Evolutionary conservation across 92 coral and sea anemone species (phyloP).

Genomic region (Galaxea fascicularis): DNA sequence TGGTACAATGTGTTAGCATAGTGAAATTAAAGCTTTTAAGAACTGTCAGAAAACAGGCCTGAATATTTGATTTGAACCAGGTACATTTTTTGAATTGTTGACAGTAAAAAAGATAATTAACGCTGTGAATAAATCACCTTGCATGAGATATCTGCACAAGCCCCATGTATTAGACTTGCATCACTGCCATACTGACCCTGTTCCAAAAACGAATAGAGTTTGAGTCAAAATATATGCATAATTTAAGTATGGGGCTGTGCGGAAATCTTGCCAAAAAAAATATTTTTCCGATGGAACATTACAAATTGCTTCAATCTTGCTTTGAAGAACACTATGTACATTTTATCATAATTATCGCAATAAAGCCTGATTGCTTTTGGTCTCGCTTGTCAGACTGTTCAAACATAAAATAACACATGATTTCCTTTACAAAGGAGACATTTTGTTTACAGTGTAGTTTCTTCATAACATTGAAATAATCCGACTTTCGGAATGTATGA

Average conservation of each 20-base stretch:
- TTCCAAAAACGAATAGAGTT: too few relatives aligned
- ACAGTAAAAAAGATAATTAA: background rate
- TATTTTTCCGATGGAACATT: too few relatives aligned
- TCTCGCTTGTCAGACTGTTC: background rate
- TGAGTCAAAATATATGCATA: too few relatives aligned
- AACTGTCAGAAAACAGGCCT: constrained; percentile 4
- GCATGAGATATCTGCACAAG: too few relatives aligned
- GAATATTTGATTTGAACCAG: background rate
- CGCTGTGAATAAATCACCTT: background rate
- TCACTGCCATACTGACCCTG: too few relatives aligned
- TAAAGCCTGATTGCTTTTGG: too few relatives aligned
- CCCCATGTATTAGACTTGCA: too few relatives aligned
- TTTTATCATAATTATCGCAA: background rate
- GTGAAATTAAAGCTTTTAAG: constrained; percentile 14
- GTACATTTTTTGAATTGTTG: background rate
- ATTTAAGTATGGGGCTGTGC: too few relatives aligned
- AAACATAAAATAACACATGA: background rate
- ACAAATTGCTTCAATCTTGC: too few relatives aligned
- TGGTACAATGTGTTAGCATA: background rate
- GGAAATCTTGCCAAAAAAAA: background rate
- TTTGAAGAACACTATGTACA: background rate
- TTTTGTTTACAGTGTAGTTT: background rate
- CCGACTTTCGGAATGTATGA: background rate
- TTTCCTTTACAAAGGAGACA: background rate
- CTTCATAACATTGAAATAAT: background rate